Evolutionary conservation across 92 coral and sea anemone genomes (phyloP), one percentile per base, ranked within the genome.

Genomic region (Epizoanthus rinbou): DNA sequence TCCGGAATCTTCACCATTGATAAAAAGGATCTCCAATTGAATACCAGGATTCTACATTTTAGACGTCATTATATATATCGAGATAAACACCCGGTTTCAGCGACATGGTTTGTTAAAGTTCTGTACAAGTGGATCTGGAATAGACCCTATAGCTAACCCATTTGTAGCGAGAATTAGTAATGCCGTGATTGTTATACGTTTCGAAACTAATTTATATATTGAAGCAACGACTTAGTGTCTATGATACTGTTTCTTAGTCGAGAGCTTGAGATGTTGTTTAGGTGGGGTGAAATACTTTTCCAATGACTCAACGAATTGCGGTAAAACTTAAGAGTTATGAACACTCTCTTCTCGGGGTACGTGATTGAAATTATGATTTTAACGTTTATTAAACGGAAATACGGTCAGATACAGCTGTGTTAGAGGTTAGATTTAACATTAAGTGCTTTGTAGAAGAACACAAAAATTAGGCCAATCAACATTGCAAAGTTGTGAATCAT

Each of bases 301-400:
- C 64, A 25, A 78, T 78, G 82, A 78, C 82, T 78, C 82, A 78
- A 39, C 41, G n/a, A 78, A 62, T 21, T 78, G 82, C 59, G 82
- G 82, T 63, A 63, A 19, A 62, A 24, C 25, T 62, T 62, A 22
- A 78, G 70, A 57, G 71, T 63, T 16, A 11, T 78, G 22, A 43
- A 9, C 43, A 3, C 82, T n/a, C 17, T 39, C 73, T 63, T 58
- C 23, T 78, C 56, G 15, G 5, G 60, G 58, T 62, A 78, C 82
- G 82, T 78, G 82, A 78, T 78, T 60, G 50, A 6, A n/a, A 39
- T 63, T 63, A 22, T 52, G 14, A 35, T 60, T 78, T 78, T 39
- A 52, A 59, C 82, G 82, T 78, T 63, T 57, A 78, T 21, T 16
- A 62, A 78, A 63, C 71, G 82, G 82, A 78, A 78, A 63, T 24